Base-by-base conservation (phyloP, 2,113 vertebrate genomes). In the Sturnira hondurensis region DNA sequence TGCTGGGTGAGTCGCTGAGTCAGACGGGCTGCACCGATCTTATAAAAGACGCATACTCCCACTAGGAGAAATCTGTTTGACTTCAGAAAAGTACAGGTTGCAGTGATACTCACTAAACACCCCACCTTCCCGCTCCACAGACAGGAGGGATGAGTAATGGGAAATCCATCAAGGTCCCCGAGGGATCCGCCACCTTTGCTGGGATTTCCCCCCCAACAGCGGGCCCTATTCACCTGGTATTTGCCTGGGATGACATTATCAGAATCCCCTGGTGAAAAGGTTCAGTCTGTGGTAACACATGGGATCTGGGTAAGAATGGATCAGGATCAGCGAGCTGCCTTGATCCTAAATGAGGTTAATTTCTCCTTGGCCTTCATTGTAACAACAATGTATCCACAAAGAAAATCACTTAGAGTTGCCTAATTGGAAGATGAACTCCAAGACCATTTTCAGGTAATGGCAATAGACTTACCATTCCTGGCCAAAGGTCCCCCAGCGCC, bases 71-170 rank as follows among this genome's bases (percentile, higher is more conserved):
- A 76, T 96, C 82, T 97, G 92, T 97, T 97, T 97, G 97, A 76
- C 98, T 98, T 97, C 63, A 97, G 98, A 86, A 98, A 98, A 98
- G 97, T 97, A 98, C 96, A 98, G 97, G 96, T 96, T 98, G 94
- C 97, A 98, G 84, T 94, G 97, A 98, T 45, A 97, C 97, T 97
- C 93, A 80, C 86, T 78, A 97, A 95, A 97, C 98, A 97, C 61
- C 94, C 97, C 93, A 94, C 97, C 96, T 78, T 93, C 94, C 97
- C 45, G 85, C 97, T 94, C 95, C 61, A 67, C 89, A 94, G 97
- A 73, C 85, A 43, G 10, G 77, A 94, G 47, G 96, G 89, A 87
- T 58, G 88, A 80, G 78, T 67, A 92, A 86, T 13, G 74, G 96
- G 93, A 76, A 97, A 92, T 96, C 97, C 41, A 82, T 80, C 92